phyloP scores from a whole-genome alignment of 2,797 vertebrate genomes.

The Cyclura pinguis region DNA sequence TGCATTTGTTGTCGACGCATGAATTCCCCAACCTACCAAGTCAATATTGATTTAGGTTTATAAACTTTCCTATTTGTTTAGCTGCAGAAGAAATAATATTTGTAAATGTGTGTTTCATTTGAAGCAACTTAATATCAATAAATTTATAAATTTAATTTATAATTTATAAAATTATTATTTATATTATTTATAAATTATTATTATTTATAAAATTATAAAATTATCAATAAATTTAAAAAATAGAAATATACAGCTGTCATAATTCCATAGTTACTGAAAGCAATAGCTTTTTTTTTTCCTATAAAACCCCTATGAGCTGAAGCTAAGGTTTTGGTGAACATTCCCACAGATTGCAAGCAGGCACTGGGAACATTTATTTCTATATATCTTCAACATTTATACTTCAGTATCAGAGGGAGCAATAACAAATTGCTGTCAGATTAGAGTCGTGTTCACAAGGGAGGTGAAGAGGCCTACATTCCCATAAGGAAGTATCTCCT shows the following conservation, averaged over 20 bases:
- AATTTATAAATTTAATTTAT: too few species aligned
- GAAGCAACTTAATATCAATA: background rate
- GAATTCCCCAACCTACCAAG: background rate
- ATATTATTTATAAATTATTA: too few species aligned
- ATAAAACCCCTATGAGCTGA: background rate
- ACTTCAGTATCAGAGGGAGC: background rate
- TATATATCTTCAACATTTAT: background rate
- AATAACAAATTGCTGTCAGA: background rate
- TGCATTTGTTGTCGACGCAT: background rate
- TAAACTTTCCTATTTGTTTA: conserved; percentile 1
- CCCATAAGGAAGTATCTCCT: background rate
- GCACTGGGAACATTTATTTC: background rate
- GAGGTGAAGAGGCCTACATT: conserved; percentile 9
- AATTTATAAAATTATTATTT: too few species aligned
- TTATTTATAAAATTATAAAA: too few species aligned
- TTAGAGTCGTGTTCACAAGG: background rate
- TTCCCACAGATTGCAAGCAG: background rate
- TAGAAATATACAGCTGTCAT: background rate
- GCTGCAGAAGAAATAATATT: background rate
- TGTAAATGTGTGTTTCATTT: conserved; percentile 12
- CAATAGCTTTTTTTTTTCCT: background rate
- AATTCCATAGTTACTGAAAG: background rate
- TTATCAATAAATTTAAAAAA: background rate
- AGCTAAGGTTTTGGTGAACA: background rate
- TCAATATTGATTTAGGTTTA: conserved; percentile 25